phyloP scores from a whole-genome alignment of 2,888 invertebrate species.

The Acleris emargana region DNA sequence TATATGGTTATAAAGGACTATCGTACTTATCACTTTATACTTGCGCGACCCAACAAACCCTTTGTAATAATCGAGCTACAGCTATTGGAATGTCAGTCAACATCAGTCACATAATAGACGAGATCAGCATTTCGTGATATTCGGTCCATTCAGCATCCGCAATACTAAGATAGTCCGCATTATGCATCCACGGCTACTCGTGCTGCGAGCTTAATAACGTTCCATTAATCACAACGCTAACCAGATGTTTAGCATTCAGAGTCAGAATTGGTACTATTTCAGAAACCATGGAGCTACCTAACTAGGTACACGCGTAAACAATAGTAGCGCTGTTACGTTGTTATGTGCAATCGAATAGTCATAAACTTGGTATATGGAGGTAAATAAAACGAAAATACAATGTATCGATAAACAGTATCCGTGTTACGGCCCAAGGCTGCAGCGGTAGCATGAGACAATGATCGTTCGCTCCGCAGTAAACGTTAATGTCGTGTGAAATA shows the following conservation, averaged over 20 bases:
- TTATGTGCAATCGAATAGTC: conserved; percentile 10
- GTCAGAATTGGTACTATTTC: conserved; percentile 29
- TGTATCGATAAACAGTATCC: conserved; percentile 36
- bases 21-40: too few species aligned
- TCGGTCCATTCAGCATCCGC: conserved; percentile 28
- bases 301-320: conserved; percentile 13
- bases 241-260: conserved; percentile 46
- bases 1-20: too few species aligned
- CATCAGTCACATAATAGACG: conserved; percentile 11
- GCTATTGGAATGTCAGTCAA: conserved; percentile 17
- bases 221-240: conserved; percentile 43
- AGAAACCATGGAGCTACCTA: conserved; percentile 28
- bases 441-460: conserved; percentile 50
- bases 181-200: conserved; percentile 32
- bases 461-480: conserved; percentile 56
- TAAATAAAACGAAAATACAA: conserved; percentile 34
- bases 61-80: too few species aligned
- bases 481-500: conserved; percentile 61
- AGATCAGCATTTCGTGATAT: conserved; percentile 32
- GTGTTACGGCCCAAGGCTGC: conserved; percentile 36
- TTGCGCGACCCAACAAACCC: too few species aligned
- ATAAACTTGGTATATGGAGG: conserved; percentile 23
- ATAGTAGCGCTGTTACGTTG: conserved; percentile 1
- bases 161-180: conserved; percentile 30
- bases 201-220: conserved; percentile 39